Base-by-base conservation (phyloP, 2,797 vertebrate genomes). In the Aplochiton taeniatus region DNA sequence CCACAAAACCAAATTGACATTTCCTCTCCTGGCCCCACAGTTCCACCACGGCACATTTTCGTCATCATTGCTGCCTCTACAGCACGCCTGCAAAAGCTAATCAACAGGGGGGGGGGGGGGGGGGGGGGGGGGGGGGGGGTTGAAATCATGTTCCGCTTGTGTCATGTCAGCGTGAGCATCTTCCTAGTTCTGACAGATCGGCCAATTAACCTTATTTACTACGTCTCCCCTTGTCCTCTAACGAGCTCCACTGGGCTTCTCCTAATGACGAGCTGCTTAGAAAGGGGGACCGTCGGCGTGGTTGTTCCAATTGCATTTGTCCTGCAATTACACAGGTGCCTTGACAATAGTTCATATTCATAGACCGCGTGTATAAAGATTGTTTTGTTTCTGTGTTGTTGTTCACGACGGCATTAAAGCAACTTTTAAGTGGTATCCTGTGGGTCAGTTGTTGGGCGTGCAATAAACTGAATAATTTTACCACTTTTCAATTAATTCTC, bases 131-230 rank as follows among this genome's bases (percentile, higher is more conserved):
- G 48, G 11, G 56, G 17, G 41, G 4, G 14, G 13, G 70, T 52
- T 78, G 74, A 82, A 88, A 75, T 87, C 82, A 85, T 83, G 85
- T 87, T 85, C 65, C 46, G 75, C 76, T 88, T 82, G 85, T 83
- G 85, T 66, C 76, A 44, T 89, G 89, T 92, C 90, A 92, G 82
- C 46, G 74, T 69, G 77, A 79, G 87, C 90, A 88, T 88, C 83
- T 84, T 69, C 65, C 79, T 43, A 66, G 76, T 61, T 87, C 87
- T 92, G 91, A 92, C 92, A 92, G 90, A 90, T 91, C 79, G 65
- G 73, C 92, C 91, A 93, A 93, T 93, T 93, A 93, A 92, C 91
- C 91, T 93, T 93, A 93, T 93, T 93, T 93, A 93, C 92, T 63
- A 70, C 41, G 12, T 80, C 83, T 85, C 77, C 68, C 78, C 80